A percentile compares a stretch with the other conserved stretches of the same genome.
Conservation (phyloP, 92 coral and sea anemone species). For the Virgularia gustaviana region DNA sequence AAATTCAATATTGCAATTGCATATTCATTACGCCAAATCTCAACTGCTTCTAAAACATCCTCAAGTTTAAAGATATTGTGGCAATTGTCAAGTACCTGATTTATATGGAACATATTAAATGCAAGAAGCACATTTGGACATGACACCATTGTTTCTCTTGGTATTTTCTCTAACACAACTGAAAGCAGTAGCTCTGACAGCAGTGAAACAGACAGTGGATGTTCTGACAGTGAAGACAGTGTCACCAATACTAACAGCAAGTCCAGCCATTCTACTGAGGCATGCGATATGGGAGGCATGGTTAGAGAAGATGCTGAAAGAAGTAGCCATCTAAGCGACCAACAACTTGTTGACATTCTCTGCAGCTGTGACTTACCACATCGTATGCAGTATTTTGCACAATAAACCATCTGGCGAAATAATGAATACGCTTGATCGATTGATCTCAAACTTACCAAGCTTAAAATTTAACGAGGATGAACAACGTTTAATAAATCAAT, state of each 20-base stretch:
- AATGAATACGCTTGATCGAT: too few species aligned
- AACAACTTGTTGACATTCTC: slow-evolving; percentile 4
- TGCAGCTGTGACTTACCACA: slow-evolving; percentile 2
- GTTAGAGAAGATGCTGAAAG: neutral
- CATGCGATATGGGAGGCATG: slow-evolving; percentile 4
- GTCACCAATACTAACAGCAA: too few species aligned
- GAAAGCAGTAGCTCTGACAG: too few species aligned
- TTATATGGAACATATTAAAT: slow-evolving; percentile 59
- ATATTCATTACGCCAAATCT: slow-evolving; percentile 58
- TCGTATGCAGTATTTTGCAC: slow-evolving; percentile 45
- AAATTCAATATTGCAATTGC: slow-evolving; percentile 39
- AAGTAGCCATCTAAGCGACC: neutral
- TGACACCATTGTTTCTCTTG: slow-evolving; percentile 46
- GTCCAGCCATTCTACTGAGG: too few species aligned
- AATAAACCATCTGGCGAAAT: too few species aligned
- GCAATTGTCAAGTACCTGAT: slow-evolving; percentile 49
- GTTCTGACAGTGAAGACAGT: too few species aligned
- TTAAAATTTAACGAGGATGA: slow-evolving; percentile 45
- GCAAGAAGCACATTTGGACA: slow-evolving; percentile 61
- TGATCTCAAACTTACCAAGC: slow-evolving; percentile 48
- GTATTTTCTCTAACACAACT: too few species aligned
- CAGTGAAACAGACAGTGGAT: too few species aligned
- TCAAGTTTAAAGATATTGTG: slow-evolving; percentile 42
- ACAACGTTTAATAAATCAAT: slow-evolving; percentile 48
- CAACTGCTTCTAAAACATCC: slow-evolving; percentile 46